Evolutionary conservation across 2,113 vertebrate genomes (phyloP).

Genomic region (Megaceryle maxima): DNA sequence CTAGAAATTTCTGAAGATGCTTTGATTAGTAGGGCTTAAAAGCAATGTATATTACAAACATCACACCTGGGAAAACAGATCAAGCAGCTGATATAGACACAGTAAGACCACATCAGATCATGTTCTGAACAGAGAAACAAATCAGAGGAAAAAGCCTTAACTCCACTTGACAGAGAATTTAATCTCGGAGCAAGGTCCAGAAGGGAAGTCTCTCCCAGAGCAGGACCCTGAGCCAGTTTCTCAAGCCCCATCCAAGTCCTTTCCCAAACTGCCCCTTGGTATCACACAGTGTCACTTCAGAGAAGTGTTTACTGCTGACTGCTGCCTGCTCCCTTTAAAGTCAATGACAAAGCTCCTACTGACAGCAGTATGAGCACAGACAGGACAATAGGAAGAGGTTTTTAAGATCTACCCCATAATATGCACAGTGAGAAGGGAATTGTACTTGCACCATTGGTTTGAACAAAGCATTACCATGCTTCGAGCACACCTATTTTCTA

Average conservation of each 20-base stretch:
- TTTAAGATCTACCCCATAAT: background rate
- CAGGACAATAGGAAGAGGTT: background rate
- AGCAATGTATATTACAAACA: background rate
- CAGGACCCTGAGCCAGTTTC: background rate
- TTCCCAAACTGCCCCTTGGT: background rate
- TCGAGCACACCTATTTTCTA: slow-evolving; percentile 44
- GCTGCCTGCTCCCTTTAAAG: background rate
- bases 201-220: background rate
- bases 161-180: background rate
- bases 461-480: background rate
- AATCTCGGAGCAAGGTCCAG: background rate
- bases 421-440: background rate
- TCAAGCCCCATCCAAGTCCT: background rate
- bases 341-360: background rate
- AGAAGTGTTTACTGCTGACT: background rate
- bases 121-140: background rate
- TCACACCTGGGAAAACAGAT: background rate
- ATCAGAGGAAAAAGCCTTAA: background rate
- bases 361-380: background rate
- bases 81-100: background rate
- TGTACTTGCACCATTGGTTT: background rate
- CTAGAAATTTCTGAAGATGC: background rate
- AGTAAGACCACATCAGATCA: background rate
- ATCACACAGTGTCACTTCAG: background rate
- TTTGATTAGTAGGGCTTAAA: background rate